Evolutionary conservation across 2,888 invertebrate species (phyloP).

Genomic region (Caenorhabditis macrosperma): DNA sequence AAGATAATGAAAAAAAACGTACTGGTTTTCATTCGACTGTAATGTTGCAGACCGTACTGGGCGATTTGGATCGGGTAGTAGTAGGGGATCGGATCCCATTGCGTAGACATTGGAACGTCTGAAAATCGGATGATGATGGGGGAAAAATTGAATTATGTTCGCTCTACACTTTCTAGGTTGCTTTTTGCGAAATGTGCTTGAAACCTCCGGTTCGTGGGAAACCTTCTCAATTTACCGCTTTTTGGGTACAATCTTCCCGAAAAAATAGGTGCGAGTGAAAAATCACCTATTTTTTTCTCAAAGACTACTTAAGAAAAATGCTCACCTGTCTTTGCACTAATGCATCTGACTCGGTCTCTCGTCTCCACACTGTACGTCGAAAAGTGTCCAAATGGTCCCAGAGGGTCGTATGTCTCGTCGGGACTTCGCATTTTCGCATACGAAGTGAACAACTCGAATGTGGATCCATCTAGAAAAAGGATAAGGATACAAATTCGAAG

Average conservation of each 20-base stretch:
- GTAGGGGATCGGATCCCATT: conserved; percentile 96
- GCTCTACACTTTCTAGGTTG: too few relatives aligned
- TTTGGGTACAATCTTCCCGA: too few relatives aligned
- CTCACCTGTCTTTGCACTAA: conserved; percentile 90
- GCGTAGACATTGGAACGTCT: conserved; percentile 92
- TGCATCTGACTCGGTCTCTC: conserved; percentile 94
- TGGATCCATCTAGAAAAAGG: conserved; percentile 49
- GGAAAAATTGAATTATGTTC: too few relatives aligned
- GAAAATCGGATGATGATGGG: too few relatives aligned
- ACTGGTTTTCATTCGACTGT: conserved; percentile 86
- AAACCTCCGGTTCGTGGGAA: too few relatives aligned
- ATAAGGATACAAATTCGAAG: too few relatives aligned
- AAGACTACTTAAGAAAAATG: neutral
- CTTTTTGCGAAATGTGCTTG: too few relatives aligned
- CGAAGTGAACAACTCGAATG: conserved; percentile 75
- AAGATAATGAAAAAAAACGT: neutral
- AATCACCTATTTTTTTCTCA: too few relatives aligned
- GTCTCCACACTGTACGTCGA: conserved; percentile 98
- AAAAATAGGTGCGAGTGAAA: too few relatives aligned
- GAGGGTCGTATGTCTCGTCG: conserved; percentile 86
- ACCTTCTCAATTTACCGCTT: too few relatives aligned
- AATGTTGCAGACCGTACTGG: conserved; percentile 97
- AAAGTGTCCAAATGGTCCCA: conserved; percentile 95
- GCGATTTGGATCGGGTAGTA: conserved; percentile 99
- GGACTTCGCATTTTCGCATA: conserved; percentile 74